Conservation (phyloP, 2,797 vertebrate species). For the Sternotherus odoratus region DNA sequence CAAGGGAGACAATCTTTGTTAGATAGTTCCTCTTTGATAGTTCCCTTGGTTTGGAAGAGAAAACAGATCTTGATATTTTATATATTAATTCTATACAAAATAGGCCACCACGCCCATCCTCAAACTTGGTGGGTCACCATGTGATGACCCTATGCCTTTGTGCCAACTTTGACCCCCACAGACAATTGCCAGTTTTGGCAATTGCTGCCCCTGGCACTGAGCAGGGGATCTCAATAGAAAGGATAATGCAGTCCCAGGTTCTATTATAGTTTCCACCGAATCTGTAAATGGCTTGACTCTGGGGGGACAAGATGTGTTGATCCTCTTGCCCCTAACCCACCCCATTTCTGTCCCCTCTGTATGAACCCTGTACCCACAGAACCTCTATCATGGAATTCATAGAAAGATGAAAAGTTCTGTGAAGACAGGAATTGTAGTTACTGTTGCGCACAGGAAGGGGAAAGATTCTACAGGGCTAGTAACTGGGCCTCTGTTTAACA, state of each 20-base stretch:
- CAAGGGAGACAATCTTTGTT: background rate
- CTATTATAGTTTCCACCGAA: background rate
- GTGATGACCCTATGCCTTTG: background rate
- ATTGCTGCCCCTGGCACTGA: background rate
- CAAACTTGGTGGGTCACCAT: background rate
- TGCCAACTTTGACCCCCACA: background rate
- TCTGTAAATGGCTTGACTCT: rapidly evolving
- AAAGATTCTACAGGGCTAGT: background rate
- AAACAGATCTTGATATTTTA: background rate
- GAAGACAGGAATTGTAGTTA: background rate
- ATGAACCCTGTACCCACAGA: background rate
- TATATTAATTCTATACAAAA: background rate
- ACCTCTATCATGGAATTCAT: background rate
- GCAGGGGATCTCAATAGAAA: background rate
- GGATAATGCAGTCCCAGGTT: background rate
- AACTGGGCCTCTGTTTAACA: background rate
- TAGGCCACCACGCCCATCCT: rapidly evolving
- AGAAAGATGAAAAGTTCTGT: background rate
- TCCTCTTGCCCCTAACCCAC: background rate
- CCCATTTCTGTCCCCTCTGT: rapidly evolving
- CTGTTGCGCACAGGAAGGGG: background rate
- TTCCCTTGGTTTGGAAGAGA: background rate
- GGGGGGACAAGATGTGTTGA: background rate
- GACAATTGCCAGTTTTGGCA: rapidly evolving
- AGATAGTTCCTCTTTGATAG: background rate